Evolutionary conservation across 1,140 invertebrate species (phyloP), one percentile per base, ranked within the genome.

Genomic region (Ceratina japonica): DNA sequence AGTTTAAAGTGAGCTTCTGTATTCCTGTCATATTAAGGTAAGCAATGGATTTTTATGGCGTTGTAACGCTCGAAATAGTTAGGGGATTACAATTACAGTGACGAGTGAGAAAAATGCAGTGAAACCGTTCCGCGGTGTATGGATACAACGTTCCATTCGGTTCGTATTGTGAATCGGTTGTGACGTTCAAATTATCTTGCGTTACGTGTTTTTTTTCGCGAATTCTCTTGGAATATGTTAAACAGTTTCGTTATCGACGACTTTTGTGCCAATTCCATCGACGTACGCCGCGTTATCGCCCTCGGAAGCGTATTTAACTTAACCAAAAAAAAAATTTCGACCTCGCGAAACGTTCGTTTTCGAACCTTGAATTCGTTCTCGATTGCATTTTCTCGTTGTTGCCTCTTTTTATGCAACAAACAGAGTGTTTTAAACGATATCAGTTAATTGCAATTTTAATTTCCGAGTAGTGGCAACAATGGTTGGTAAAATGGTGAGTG

Each of bases 21-120:
- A 89, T 89, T 91, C 87, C 92, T 92, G 91, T 92, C 92, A 92
- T 87, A 88, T 86, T 88, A 88, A 92, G 92, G 92, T 92, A 92
- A 92, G 92, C 86, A 83, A 88, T 81, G 81, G 84, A 82, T 78
- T 65, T 73, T 54, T 78, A 69, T 56, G 20, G n/a, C 59, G 64
- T 75, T 80, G 37, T 3, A 22, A 16, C 7, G 18, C 4, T 16
- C 3, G 0, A 20, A 51, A 73, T 12, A 22, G 4, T 18, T 1
- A 20, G 27, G n/a, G 51, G 44, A 79, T 69, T 12, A 7, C 52
- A n/a, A 20, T 58, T 37, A 16, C 54, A 20, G 3, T 31, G 24
- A 37, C 24, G 31, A 44, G 24, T 24, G 8, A 65, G 37, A 1
- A 8, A 65, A 52, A 58, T 58, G 59, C 44, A 16, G 8, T 62